Conservation (phyloP, 2,113 vertebrate genomes). For the Chamaea fasciata region DNA sequence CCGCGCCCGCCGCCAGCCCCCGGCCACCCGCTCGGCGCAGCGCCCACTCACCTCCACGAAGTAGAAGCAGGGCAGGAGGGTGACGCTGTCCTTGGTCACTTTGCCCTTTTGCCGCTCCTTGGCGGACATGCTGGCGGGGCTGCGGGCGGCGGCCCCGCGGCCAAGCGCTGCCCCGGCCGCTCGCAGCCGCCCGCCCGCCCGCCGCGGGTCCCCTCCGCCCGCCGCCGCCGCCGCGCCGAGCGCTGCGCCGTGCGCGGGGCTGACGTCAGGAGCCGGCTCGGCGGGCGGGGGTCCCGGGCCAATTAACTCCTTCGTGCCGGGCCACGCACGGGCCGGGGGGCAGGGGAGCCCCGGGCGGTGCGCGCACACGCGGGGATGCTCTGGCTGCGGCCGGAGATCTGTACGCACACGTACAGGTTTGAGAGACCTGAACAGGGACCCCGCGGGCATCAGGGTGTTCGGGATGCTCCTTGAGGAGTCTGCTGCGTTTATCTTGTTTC, state of each 20-base stretch:
- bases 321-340: fast-evolving
- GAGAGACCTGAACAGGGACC: background rate
- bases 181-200: background rate
- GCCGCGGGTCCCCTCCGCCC: constrained; percentile 4
- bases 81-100: constrained; percentile 92
- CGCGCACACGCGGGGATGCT: fast-evolving
- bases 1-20: background rate
- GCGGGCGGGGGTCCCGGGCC: background rate
- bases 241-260: constrained; percentile 19
- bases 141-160: constrained; percentile 25
- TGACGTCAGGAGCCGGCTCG: constrained; percentile 67
- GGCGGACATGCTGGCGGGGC: constrained; percentile 81
- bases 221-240: background rate
- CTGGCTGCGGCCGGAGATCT: fast-evolving
- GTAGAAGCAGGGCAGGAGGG: constrained; percentile 95
- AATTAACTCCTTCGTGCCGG: background rate
- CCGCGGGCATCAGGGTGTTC: background rate
- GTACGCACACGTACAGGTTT: fast-evolving
- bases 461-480: background rate
- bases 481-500: background rate
- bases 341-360: fast-evolving
- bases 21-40: background rate
- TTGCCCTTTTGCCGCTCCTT: constrained; percentile 82
- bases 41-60: constrained; percentile 90
- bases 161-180: background rate